Evolutionary conservation across 2,113 vertebrate species (phyloP).

Genomic region (Pterocles gutturalis): DNA sequence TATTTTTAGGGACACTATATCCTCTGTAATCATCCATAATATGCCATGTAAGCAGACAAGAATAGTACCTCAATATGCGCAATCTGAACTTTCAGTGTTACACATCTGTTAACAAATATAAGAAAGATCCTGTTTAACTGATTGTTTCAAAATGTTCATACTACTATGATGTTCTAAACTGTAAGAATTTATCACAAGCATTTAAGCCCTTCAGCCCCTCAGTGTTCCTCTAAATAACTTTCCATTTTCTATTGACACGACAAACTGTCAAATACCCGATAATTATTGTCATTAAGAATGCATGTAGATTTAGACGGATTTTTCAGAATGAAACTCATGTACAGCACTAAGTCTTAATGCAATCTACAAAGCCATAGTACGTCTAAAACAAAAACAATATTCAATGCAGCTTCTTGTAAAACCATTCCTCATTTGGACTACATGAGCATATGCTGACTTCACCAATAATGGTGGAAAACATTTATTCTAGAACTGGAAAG

Average conservation of each 20-base stretch:
- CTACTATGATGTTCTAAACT: not conserved
- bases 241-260: not conserved
- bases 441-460: not conserved
- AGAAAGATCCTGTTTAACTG: not conserved
- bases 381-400: not conserved
- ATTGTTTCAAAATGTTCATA: not conserved
- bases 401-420: not conserved
- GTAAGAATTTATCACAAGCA: not conserved
- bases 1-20: not conserved
- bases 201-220: not conserved
- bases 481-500: not conserved
- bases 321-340: not conserved
- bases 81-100: not conserved
- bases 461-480: not conserved
- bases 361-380: not conserved
- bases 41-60: not conserved
- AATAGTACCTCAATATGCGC: not conserved
- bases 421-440: not conserved
- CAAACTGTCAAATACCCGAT: rapidly evolving
- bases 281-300: not conserved
- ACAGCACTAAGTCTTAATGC: not conserved
- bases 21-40: not conserved
- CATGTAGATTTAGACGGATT: not conserved
- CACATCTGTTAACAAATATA: not conserved
- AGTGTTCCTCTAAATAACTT: not conserved